phyloP scores from a whole-genome alignment of 2,113 vertebrate genomes.

The Eleginops maclovinus region DNA sequence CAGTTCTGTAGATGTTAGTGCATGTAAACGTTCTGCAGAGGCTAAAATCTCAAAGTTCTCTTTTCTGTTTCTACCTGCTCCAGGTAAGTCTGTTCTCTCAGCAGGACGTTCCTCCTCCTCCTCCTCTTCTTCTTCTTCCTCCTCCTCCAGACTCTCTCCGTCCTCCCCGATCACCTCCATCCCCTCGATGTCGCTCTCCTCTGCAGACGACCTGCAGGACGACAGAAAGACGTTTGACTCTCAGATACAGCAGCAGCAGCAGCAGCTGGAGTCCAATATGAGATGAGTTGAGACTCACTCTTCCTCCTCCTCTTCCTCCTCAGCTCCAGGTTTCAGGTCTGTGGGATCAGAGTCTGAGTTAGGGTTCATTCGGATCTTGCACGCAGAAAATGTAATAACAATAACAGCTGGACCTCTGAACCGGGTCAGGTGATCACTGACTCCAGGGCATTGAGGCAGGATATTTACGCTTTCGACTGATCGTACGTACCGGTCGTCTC shows the following conservation, averaged over 20 bases:
- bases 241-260: not conserved
- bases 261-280: too few relatives aligned
- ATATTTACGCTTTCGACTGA: too few relatives aligned
- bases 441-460: too few relatives aligned
- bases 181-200: conserved; percentile 77
- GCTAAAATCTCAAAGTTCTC: too few relatives aligned
- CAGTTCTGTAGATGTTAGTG: too few relatives aligned
- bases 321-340: conserved; percentile 12
- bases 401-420: too few relatives aligned
- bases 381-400: too few relatives aligned
- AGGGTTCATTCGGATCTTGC: too few relatives aligned
- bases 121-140: not conserved
- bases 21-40: too few relatives aligned
- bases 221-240: not conserved
- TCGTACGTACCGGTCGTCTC: conserved; percentile 28
- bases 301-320: not conserved
- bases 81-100: not conserved
- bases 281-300: conserved; percentile 36
- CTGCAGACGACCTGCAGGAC: conserved; percentile 42
- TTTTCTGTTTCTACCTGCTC: conserved; percentile 27
- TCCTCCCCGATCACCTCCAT: conserved; percentile 79
- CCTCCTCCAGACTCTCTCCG: conserved; percentile 37
- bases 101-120: not conserved
- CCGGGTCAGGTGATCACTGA: too few relatives aligned
- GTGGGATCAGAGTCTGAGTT: conserved; percentile 7